phyloP scores from a whole-genome alignment of 2,797 vertebrate species.

The Lutjanus campechanus region DNA sequence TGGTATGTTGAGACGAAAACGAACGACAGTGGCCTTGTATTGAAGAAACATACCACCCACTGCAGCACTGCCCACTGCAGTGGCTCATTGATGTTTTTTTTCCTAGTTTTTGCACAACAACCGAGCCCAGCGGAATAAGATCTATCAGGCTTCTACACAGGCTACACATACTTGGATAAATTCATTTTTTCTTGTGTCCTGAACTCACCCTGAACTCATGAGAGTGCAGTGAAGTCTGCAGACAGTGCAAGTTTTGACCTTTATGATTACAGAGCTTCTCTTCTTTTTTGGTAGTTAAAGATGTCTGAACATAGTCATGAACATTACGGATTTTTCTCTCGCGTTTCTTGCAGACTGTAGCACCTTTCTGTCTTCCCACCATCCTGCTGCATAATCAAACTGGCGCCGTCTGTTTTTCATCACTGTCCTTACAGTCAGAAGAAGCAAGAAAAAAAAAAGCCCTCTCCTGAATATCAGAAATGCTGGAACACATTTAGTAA shows the following conservation, averaged over 20 bases:
- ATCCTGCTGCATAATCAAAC: constrained; percentile 20
- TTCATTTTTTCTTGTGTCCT: too few species aligned
- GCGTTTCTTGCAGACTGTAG: background rate
- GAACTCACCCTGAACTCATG: constrained; percentile 9
- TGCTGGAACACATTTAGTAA: constrained; percentile 51
- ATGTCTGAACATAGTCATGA: background rate
- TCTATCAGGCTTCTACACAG: background rate
- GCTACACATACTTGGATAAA: too few species aligned
- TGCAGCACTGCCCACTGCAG: background rate
- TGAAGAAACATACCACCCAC: background rate
- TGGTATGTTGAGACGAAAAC: background rate
- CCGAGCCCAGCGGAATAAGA: background rate
- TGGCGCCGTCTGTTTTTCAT: constrained; percentile 6
- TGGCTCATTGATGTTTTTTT: background rate
- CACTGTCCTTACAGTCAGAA: background rate
- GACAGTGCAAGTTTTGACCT: background rate
- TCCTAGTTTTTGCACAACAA: background rate
- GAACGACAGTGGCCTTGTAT: background rate
- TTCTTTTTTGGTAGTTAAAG: background rate
- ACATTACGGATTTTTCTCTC: background rate
- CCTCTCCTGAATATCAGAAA: constrained; percentile 25
- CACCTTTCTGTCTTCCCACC: background rate
- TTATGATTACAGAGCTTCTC: background rate
- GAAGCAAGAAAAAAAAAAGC: background rate
- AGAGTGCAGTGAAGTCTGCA: background rate